These are phyloP conservation scores for Caenorhabditis sp. DNA, from an alignment of 2,888 invertebrate genomes.

Conservation along the genomic window DNA sequence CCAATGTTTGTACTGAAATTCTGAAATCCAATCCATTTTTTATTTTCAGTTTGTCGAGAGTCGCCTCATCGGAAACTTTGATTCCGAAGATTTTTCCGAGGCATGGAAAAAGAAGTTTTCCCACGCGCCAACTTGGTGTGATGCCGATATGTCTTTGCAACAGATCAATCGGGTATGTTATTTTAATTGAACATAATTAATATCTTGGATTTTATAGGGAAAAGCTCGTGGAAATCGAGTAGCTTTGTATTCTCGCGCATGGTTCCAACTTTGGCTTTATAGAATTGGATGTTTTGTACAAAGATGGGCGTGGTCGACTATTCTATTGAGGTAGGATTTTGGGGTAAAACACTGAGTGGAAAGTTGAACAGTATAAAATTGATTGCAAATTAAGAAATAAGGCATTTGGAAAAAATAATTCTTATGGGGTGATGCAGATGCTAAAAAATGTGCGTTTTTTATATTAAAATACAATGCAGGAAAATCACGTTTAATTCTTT, in stretches of 20 bases:
- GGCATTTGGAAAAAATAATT: no score
- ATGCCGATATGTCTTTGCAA: constrained; percentile 90
- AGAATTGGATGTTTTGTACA: constrained; percentile 64
- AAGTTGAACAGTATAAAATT: not conserved
- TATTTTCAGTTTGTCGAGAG: constrained; percentile 60
- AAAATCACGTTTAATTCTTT: no score
- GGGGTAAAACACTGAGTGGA: not conserved
- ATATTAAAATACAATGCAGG: no score
- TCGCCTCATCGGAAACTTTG: constrained; percentile 63
- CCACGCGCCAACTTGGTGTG: constrained; percentile 86
- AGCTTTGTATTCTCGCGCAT: constrained; percentile 65
- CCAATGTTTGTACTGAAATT: not conserved
- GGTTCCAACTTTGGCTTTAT: constrained; percentile 65
- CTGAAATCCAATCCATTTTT: not conserved
- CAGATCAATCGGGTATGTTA: constrained; percentile 89
- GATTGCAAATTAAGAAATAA: no score
- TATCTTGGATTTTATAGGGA: constrained; percentile 50
- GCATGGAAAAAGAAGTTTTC: constrained; percentile 72
- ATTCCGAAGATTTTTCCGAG: constrained; percentile 63
- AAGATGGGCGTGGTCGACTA: constrained; percentile 47
- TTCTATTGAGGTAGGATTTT: constrained; percentile 31
- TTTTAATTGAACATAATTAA: not conserved
- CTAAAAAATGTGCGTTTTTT: no score
- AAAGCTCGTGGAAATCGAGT: constrained; percentile 64
- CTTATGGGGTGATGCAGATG: no score